A percentile compares a stretch with the other conserved stretches of the same genome.
phyloP scores from a whole-genome alignment of 2,113 vertebrate genomes.

The Anhinga rufa region DNA sequence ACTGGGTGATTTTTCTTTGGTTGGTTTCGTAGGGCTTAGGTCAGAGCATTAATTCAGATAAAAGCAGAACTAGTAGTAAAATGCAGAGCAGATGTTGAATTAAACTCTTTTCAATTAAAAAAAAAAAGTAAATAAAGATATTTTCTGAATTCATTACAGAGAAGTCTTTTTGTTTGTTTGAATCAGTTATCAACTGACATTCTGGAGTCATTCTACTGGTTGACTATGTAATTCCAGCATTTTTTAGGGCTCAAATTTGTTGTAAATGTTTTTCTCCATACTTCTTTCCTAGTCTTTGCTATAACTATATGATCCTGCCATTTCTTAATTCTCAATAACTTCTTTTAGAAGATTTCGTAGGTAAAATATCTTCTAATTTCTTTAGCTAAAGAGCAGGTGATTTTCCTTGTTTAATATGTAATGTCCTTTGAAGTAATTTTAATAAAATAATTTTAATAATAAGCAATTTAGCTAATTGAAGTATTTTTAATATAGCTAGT shows the following conservation, averaged over 20 bases:
- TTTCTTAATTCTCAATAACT: not conserved
- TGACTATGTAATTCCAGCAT: not conserved
- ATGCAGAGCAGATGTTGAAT: not conserved
- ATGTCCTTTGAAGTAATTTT: not conserved
- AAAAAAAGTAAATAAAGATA: not conserved
- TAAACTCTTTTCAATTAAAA: not conserved
- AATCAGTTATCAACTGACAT: not conserved
- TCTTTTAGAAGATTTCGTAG: not conserved
- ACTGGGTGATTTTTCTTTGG: not conserved
- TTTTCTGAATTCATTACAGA: not conserved
- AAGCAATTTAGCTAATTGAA: not conserved
- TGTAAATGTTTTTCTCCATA: not conserved
- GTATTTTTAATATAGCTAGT: not conserved
- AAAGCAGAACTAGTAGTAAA: not conserved
- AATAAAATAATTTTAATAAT: not conserved
- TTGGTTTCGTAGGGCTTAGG: not conserved
- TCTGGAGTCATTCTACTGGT: not conserved
- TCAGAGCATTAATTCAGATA: not conserved
- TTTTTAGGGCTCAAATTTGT: not conserved
- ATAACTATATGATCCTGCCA: not conserved
- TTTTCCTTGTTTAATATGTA: not conserved
- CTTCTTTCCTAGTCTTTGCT: not conserved
- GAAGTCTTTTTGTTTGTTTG: not conserved
- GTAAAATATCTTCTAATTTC: not conserved
- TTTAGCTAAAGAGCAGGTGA: not conserved